Evolutionary conservation across 23 tunicate species (phyloP).

Genomic region (Styela clava): DNA sequence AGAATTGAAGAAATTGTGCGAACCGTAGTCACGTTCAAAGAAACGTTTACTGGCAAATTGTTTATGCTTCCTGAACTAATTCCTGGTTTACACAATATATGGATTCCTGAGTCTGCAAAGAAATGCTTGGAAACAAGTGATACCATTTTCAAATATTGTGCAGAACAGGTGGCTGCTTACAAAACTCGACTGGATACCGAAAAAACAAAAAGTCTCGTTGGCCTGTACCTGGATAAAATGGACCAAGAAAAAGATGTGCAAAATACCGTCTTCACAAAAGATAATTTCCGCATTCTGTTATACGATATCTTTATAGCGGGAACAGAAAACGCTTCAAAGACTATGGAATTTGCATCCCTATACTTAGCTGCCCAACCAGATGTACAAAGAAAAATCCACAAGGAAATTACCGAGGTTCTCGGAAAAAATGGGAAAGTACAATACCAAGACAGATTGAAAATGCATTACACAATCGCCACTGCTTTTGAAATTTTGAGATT

Average conservation of each 20-base stretch:
- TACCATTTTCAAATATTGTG: neutral
- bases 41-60: neutral
- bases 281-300: neutral
- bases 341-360: neutral
- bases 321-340: neutral
- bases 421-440: neutral
- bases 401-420: neutral
- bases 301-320: constrained; percentile 5
- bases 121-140: neutral
- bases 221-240: neutral
- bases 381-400: neutral
- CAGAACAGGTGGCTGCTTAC: neutral
- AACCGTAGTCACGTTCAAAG: neutral
- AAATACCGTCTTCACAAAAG: neutral
- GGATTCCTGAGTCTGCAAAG: neutral
- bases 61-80: neutral
- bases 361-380: constrained; percentile 5
- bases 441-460: neutral
- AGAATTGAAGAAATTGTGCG: neutral
- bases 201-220: neutral
- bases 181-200: neutral
- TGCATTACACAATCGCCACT: neutral
- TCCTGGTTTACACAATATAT: neutral
- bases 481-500: neutral
- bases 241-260: neutral